Evolutionary conservation across 1,140 invertebrate genomes (phyloP).

Genomic region (Cephus cinctus): DNA sequence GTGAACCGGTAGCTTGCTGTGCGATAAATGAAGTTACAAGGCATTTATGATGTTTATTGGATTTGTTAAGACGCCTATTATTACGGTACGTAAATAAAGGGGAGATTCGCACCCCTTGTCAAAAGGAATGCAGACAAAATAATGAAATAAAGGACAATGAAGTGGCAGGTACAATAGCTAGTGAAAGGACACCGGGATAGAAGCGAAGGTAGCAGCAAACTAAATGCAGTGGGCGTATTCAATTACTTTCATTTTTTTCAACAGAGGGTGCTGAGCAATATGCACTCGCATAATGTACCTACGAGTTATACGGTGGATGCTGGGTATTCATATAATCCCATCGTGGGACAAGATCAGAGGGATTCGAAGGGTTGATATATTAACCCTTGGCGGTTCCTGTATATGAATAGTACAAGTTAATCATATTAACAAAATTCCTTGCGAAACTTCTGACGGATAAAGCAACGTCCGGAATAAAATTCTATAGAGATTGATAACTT

Average conservation of each 20-base stretch:
- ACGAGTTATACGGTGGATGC: neutral
- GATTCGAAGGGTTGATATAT: conserved; percentile 10
- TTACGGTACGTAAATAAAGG: conserved; percentile 47
- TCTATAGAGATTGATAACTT: no score
- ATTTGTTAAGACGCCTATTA: conserved; percentile 53
- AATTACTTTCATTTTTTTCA: conserved; percentile 28
- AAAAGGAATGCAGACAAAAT: conserved; percentile 39
- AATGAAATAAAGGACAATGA: conserved; percentile 49
- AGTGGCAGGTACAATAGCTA: conserved; percentile 40
- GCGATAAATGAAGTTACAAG: conserved; percentile 39
- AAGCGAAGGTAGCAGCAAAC: neutral
- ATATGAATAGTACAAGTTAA: no score
- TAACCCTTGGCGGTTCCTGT: no score
- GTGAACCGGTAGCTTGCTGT: conserved; percentile 23
- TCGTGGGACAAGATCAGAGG: conserved; percentile 15
- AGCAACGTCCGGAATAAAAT: no score
- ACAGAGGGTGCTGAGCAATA: conserved; percentile 18
- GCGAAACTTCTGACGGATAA: no score
- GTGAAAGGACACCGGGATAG: conserved; percentile 6
- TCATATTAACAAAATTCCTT: no score
- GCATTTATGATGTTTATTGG: conserved; percentile 52
- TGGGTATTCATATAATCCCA: conserved; percentile 15
- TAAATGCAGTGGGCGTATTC: conserved; percentile 33
- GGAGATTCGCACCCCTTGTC: conserved; percentile 22
- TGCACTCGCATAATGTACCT: conserved; percentile 13